Conservation (phyloP, 2,113 vertebrate genomes). For the Phyllopteryx taeniolatus region DNA sequence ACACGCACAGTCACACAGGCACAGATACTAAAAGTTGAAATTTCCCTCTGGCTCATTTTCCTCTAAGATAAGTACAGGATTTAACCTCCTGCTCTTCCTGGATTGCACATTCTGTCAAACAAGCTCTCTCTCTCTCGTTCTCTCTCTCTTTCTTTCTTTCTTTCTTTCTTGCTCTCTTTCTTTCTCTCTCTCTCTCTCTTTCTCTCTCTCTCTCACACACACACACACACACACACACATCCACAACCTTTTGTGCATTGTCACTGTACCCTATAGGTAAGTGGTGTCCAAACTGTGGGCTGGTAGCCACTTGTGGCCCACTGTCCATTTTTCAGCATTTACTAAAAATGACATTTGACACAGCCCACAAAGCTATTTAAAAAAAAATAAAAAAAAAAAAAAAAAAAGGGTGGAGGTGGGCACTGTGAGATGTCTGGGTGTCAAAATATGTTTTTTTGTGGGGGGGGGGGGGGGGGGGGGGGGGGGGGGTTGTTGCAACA, state of each 20-base stretch:
- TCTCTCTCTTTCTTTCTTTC: neutral
- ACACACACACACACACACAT: slow-evolving; percentile 1
- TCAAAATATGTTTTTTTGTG: no score
- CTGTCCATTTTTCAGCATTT: no score
- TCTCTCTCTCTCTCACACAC: neutral
- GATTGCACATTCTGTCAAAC: neutral
- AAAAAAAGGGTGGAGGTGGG: no score
- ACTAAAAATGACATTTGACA: no score
- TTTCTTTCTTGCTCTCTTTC: no score
- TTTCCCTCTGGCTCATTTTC: slow-evolving; percentile 39
- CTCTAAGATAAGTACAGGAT: slow-evolving; percentile 22
- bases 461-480: no score
- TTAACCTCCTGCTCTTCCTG: slow-evolving; percentile 15
- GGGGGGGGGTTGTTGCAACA: no score
- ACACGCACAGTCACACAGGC: neutral
- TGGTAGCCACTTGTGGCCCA: no score
- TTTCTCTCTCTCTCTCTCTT: neutral
- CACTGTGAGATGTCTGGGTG: no score
- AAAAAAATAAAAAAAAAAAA: no score
- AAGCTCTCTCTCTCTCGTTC: neutral
- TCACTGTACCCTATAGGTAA: neutral
- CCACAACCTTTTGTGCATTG: neutral
- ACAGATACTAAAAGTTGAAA: slow-evolving; percentile 39
- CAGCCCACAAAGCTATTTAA: no score
- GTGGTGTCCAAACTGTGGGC: no score